phyloP scores from a whole-genome alignment of 2,888 invertebrate genomes.

The Sepiola atlantica region DNA sequence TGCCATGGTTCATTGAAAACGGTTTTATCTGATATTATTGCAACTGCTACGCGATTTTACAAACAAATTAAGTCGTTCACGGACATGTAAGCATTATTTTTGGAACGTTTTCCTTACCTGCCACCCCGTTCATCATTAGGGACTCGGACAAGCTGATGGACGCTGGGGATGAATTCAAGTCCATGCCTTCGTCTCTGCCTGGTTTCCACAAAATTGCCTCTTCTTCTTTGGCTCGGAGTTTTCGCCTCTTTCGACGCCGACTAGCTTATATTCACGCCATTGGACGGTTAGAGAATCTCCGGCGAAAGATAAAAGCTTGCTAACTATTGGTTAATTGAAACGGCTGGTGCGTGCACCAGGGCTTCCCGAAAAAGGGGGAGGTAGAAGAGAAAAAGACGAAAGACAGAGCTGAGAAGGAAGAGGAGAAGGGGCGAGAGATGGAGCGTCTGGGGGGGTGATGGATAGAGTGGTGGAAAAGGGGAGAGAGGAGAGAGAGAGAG shows the following conservation, averaged over 20 bases:
- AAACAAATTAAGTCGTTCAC: background rate
- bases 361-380: slow-evolving; percentile 24
- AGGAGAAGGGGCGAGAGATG: background rate
- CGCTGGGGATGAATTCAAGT: slow-evolving; percentile 43
- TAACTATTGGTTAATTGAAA: slow-evolving; percentile 47
- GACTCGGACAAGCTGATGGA: slow-evolving; percentile 42
- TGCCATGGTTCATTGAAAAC: background rate
- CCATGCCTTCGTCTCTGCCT: slow-evolving; percentile 39
- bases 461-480: background rate
- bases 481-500: background rate
- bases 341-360: slow-evolving; percentile 36
- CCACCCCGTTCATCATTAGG: slow-evolving; percentile 41
- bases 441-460: background rate
- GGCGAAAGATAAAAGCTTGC: slow-evolving; percentile 47
- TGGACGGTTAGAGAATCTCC: slow-evolving; percentile 41
- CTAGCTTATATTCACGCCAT: slow-evolving; percentile 42
- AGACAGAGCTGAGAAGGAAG: background rate
- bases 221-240: slow-evolving; percentile 36
- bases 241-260: slow-evolving; percentile 36
- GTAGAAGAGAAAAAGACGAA: background rate
- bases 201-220: background rate
- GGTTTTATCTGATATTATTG: background rate
- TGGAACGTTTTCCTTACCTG: slow-evolving; percentile 40
- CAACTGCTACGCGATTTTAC: background rate
- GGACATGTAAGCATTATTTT: background rate